These are phyloP conservation scores for Spodoptera littoralis DNA, from an alignment of 2,888 invertebrate species.

Conservation along the genomic window DNA sequence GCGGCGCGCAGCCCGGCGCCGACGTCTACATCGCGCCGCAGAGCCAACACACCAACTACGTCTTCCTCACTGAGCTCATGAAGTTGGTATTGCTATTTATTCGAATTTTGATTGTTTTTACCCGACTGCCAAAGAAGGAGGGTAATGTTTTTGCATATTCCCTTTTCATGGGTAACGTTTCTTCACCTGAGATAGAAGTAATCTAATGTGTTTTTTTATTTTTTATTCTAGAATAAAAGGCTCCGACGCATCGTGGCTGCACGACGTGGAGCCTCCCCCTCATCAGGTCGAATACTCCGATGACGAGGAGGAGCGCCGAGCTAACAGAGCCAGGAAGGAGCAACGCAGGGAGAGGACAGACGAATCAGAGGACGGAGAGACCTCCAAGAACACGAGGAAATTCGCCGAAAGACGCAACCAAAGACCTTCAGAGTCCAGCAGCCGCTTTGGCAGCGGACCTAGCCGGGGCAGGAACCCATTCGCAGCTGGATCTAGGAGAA, in stretches of 20 bases:
- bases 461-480: conserved; percentile 78
- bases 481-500: conserved; percentile 66
- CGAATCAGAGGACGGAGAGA: conserved; percentile 71
- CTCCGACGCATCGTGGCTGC: conserved; percentile 96
- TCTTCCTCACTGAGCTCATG: conserved; percentile 92
- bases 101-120: too few relatives aligned
- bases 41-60: conserved; percentile 92
- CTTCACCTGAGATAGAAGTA: too few relatives aligned
- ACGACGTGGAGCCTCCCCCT: conserved; percentile 95
- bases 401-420: conserved; percentile 75
- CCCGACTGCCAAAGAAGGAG: too few relatives aligned
- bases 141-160: too few relatives aligned
- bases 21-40: conserved; percentile 95
- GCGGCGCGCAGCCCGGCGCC: conserved; percentile 91
- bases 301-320: conserved; percentile 94
- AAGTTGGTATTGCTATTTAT: conserved; percentile 83
- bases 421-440: conserved; percentile 81
- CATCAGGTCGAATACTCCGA: conserved; percentile 94
- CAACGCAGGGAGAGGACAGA: conserved; percentile 66
- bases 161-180: too few relatives aligned
- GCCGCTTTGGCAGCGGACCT: conserved; percentile 79
- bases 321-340: conserved; percentile 77
- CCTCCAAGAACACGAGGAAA: conserved; percentile 70
- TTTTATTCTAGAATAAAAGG: conserved; percentile 91
- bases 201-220: too few relatives aligned